Evolutionary conservation across 2,888 invertebrate species (phyloP).

Genomic region (Macrophya annulata): DNA sequence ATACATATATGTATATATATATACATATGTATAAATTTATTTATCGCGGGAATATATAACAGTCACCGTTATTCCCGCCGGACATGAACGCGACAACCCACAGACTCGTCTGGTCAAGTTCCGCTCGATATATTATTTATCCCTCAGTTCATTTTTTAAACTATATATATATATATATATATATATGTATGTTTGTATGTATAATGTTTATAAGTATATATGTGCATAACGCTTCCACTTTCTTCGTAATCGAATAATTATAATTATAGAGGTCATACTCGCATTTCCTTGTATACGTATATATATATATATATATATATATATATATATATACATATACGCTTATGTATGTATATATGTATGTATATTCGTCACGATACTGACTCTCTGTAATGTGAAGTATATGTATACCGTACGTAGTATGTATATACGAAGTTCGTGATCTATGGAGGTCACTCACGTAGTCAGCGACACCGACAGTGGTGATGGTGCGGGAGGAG

Average conservation of each 20-base stretch:
- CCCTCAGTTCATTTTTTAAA: constrained; percentile 1
- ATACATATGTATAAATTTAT: background rate
- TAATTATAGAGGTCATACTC: background rate
- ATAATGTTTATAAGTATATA: no score
- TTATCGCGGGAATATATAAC: background rate
- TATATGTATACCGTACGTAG: no score
- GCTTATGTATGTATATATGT: no score
- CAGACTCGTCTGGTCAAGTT: constrained; percentile 42
- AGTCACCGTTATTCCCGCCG: constrained; percentile 7
- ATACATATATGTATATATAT: background rate
- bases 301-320: background rate
- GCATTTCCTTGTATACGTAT: background rate
- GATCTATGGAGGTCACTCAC: no score
- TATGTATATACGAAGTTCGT: no score
- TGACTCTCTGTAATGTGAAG: no score
- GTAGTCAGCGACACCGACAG: no score
- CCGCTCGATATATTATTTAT: constrained; percentile 36
- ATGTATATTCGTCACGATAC: no score
- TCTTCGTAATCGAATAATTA: background rate
- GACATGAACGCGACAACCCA: constrained; percentile 33
- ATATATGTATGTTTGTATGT: background rate
- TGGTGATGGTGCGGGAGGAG: no score
- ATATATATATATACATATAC: no score
- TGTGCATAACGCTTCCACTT: background rate
- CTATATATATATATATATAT: background rate